Evolutionary conservation across 2,888 invertebrate species (phyloP), one percentile per base, ranked within the genome.

Genomic region (Heliconius hortense): DNA sequence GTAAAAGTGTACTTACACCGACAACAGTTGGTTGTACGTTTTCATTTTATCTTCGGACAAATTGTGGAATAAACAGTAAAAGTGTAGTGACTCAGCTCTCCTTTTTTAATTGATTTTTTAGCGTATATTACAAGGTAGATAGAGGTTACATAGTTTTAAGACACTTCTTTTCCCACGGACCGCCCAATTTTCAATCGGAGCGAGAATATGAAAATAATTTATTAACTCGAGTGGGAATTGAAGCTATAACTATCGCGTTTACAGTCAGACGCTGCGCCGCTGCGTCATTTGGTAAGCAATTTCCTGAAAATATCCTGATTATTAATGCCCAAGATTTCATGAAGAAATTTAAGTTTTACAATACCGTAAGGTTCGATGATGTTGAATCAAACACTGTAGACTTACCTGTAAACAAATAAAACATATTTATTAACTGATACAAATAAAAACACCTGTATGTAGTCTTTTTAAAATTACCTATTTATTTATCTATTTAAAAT

Each of bases 391-490:
- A 43, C 15, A 28, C 39, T 18, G 53, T 56, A 31, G 26, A 48
- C 74, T 68, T 74, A 74, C 74, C 74, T 74, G 74, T 13, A 68
- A 74, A 60, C 26, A 60, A 60, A 60, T 15, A 4, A 43, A 48
- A 68, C 48, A 56, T 56, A n/a, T 10, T n/a, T 56, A n/a, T 18
- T 56, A n/a, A 10, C 8, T 56, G 4, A 62, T 11, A 48, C 28
- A n/a, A 26, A n/a, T 5, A 21, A 56, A 59, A 28, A 48, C 48
- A 18, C 48, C 2, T 18, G 48, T 48, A 48, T 48, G 18, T 18
- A 48, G 21, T 48, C 18, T 48, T 5, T 28, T 48, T n/a, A n/a
- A n/a, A n/a, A n/a, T n/a, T n/a, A n/a, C n/a, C n/a, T n/a, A n/a
- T n/a, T n/a, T n/a, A n/a, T n/a, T n/a, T n/a, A n/a, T n/a, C 7